Conservation (phyloP, 1,140 invertebrate genomes). For the Hyles vespertilio region DNA sequence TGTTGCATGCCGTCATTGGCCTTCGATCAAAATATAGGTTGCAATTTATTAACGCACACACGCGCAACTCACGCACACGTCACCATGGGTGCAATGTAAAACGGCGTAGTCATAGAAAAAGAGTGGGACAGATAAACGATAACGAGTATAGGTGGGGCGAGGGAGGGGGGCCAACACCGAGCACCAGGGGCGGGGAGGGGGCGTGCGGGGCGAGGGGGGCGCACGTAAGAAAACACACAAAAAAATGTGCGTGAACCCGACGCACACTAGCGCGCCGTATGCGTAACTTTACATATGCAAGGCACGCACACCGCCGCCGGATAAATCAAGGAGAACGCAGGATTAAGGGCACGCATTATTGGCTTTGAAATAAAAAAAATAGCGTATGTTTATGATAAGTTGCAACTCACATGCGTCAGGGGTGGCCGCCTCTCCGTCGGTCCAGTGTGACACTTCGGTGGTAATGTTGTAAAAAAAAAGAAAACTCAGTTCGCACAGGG, state of each 20-base stretch:
- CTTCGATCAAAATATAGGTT: constrained; percentile 73
- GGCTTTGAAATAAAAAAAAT: too few relatives aligned
- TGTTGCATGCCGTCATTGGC: constrained; percentile 52
- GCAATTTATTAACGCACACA: constrained; percentile 71
- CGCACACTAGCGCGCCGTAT: constrained; percentile 37
- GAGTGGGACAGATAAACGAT: constrained; percentile 70
- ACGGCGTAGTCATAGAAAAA: constrained; percentile 63
- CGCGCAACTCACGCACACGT: constrained; percentile 37
- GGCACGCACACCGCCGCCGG: constrained; percentile 32
- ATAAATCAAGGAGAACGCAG: constrained; percentile 48
- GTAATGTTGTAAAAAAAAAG: constrained; percentile 67
- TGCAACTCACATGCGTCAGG: constrained; percentile 71
- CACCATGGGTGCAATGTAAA: constrained; percentile 22
- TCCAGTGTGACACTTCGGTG: constrained; percentile 73
- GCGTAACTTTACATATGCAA: constrained; percentile 28
- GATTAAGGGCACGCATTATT: constrained; percentile 48
- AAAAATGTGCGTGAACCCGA: constrained; percentile 68
- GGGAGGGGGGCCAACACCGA: constrained; percentile 41
- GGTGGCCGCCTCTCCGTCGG: constrained; percentile 66
- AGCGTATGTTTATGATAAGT: constrained; percentile 12
- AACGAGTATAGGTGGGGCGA: constrained; percentile 57
- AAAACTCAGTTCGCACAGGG: constrained; percentile 20
- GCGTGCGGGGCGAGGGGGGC: constrained; percentile 37
- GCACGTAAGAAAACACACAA: constrained; percentile 61
- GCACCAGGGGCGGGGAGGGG: constrained; percentile 47